Percentiles rank a stretch among this genome's conserved stretches.
phyloP scores from a whole-genome alignment of 2,888 invertebrate species.

The Mythimna lalbum region DNA sequence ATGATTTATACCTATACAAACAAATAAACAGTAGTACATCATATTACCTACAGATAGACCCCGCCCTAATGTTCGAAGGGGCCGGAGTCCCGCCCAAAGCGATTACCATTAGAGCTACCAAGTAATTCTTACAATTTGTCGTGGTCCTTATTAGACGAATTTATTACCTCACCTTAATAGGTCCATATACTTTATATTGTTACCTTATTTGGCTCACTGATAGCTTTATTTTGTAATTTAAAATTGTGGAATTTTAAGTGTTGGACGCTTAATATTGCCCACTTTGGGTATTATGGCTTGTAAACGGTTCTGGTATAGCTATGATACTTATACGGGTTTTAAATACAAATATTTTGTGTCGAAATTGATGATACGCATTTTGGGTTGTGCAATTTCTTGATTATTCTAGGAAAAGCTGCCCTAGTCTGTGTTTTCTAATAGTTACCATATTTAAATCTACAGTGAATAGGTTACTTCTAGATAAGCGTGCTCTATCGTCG shows the following conservation, averaged over 20 bases:
- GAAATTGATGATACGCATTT: conserved; percentile 5
- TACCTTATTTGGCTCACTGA: conserved; percentile 64
- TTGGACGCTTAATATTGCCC: conserved; percentile 16
- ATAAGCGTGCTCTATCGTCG: no score
- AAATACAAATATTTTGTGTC: not conserved
- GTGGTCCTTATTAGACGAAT: conserved; percentile 73
- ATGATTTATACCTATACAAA: not conserved
- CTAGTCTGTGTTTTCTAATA: no score
- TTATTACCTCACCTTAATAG: conserved; percentile 74
- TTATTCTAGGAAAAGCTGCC: not conserved
- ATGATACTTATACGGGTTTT: conserved; percentile 15
- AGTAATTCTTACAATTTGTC: conserved; percentile 82
- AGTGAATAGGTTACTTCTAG: no score
- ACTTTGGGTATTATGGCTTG: conserved; percentile 35
- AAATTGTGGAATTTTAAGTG: conserved; percentile 57
- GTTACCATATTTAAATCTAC: no score
- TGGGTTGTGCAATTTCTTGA: not conserved
- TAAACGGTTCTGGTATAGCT: conserved; percentile 7
- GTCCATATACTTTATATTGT: conserved; percentile 70
- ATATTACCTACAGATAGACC: conserved; percentile 12
- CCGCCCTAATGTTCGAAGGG: conserved; percentile 38
- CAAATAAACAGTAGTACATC: conserved; percentile 16
- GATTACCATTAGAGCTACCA: conserved; percentile 76
- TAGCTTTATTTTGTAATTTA: conserved; percentile 69
- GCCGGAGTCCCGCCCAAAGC: conserved; percentile 52